A percentile compares a stretch with the other conserved stretches of the same genome.
Conservation (phyloP, 2,797 vertebrate genomes). For the Onychomys torridus region DNA sequence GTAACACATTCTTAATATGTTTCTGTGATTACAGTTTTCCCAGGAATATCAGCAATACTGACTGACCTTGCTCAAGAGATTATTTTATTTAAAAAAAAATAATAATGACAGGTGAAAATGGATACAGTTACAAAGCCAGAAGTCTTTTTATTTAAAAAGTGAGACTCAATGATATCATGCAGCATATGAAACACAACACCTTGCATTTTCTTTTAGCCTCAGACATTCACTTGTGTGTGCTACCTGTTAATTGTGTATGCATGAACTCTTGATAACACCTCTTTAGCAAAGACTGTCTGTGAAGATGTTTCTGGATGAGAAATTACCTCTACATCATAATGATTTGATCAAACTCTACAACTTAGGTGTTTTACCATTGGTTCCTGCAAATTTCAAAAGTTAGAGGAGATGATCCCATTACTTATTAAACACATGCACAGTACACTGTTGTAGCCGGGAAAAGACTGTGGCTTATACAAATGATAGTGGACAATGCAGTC, state of each 20-base stretch:
- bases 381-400: constrained; percentile 74
- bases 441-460: constrained; percentile 12
- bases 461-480: constrained; percentile 41
- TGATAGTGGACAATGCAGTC: constrained; percentile 42
- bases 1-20: constrained; percentile 36
- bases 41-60: constrained; percentile 14
- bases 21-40: constrained; percentile 23
- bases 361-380: constrained; percentile 33
- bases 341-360: constrained; percentile 75
- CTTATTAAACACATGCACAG: neutral
- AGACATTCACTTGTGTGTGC: neutral
- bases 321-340: constrained; percentile 59
- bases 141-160: neutral
- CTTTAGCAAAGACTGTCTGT: constrained; percentile 33
- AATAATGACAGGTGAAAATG: constrained; percentile 36
- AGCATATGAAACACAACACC: neutral
- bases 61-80: constrained; percentile 49
- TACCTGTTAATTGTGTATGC: neutral
- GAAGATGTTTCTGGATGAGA: constrained; percentile 64
- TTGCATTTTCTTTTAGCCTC: constrained; percentile 11
- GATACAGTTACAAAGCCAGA: constrained; percentile 27
- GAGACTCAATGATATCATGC: neutral
- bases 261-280: neutral
- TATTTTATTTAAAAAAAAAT: constrained; percentile 14
- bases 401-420: constrained; percentile 56